Evolutionary conservation across 2,888 invertebrate genomes (phyloP).

Genomic region (Leistus spinibarbis): DNA sequence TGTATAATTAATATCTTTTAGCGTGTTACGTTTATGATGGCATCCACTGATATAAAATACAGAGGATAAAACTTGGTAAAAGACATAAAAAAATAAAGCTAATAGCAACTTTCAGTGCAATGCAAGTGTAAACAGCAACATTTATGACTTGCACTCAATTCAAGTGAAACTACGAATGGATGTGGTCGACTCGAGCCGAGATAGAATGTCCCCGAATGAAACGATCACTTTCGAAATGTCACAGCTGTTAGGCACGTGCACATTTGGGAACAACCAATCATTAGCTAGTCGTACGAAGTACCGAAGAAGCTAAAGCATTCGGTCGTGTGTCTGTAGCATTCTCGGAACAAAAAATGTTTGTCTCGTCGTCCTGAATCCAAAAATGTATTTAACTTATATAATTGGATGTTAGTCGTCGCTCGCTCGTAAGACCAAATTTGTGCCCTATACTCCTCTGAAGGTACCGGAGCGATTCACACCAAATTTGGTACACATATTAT

Average conservation of each 20-base stretch:
- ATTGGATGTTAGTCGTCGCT: too few relatives aligned
- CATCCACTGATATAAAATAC: not conserved
- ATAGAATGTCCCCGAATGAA: not conserved
- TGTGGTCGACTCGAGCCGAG: not conserved
- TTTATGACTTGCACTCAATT: not conserved
- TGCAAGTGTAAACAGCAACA: conserved; percentile 1
- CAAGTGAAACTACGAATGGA: not conserved
- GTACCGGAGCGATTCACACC: too few relatives aligned
- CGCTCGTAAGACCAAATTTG: too few relatives aligned
- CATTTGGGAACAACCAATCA: too few relatives aligned
- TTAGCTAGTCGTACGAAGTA: too few relatives aligned
- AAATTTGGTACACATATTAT: too few relatives aligned
- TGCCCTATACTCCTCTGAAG: too few relatives aligned
- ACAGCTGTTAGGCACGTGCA: conserved; percentile 3
- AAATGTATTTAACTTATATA: too few relatives aligned
- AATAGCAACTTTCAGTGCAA: conserved; percentile 5
- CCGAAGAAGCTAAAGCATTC: too few relatives aligned
- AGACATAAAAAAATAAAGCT: not conserved
- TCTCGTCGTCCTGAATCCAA: too few relatives aligned
- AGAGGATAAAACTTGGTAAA: not conserved
- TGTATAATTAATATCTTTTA: conserved; percentile 9
- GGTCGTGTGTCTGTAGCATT: too few relatives aligned
- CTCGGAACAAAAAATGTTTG: too few relatives aligned
- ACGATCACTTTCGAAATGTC: conserved; percentile 1
- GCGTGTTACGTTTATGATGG: not conserved